A percentile compares a stretch with the other conserved stretches of the same genome.
These are phyloP conservation scores for Physocephala rufipes DNA, from an alignment of 2,888 invertebrate genomes.

Conservation along the genomic window DNA sequence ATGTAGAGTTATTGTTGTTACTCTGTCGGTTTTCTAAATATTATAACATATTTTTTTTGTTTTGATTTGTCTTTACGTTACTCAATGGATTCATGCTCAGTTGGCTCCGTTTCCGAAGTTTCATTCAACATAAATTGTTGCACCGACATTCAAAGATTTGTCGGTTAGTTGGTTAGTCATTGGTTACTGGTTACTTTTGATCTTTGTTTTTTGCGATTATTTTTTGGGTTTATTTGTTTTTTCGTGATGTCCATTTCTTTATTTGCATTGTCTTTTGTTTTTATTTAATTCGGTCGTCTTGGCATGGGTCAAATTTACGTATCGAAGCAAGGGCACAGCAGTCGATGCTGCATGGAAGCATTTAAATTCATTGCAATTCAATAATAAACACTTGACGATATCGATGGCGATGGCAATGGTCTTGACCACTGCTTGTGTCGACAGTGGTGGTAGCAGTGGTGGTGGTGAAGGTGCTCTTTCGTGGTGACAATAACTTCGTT, in stretches of 20 bases:
- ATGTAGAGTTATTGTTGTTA: slow-evolving; percentile 9
- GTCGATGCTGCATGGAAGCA: background rate
- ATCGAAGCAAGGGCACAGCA: background rate
- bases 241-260: slow-evolving; percentile 2
- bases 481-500: too few relatives aligned
- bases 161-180: background rate
- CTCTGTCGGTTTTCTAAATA: background rate
- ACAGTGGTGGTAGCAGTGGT: too few relatives aligned
- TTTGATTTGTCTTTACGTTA: slow-evolving; percentile 10
- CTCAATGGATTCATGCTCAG: slow-evolving; percentile 1
- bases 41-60: background rate
- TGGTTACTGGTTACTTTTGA: background rate
- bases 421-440: background rate
- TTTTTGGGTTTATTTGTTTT: slow-evolving; percentile 2
- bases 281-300: background rate
- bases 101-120: slow-evolving; percentile 43
- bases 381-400: slow-evolving; percentile 36
- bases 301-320: background rate
- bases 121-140: slow-evolving; percentile 50
- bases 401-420: slow-evolving; percentile 12
- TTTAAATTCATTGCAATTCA: slow-evolving; percentile 33
- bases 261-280: background rate
- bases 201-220: background rate
- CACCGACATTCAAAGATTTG: slow-evolving; percentile 30
- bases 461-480: too few relatives aligned